These are phyloP conservation scores for Eumaeus atala DNA, from an alignment of 1,140 invertebrate genomes.

Conservation along the genomic window DNA sequence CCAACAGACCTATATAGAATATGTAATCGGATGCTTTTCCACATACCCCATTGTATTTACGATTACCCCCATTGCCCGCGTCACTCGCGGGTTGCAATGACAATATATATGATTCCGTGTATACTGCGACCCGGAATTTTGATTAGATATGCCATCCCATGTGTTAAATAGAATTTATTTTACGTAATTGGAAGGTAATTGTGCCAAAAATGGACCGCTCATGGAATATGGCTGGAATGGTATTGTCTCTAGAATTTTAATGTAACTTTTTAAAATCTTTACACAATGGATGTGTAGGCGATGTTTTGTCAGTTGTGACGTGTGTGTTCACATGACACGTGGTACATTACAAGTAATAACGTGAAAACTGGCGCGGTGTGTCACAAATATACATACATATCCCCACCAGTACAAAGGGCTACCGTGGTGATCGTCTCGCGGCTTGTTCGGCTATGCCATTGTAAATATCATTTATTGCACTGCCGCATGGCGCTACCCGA, in stretches of 20 bases:
- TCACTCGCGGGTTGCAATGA: too few species aligned
- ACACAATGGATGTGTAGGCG: slow-evolving; percentile 15
- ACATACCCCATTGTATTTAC: too few species aligned
- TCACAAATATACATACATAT: slow-evolving; percentile 35
- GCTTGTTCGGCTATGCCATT: slow-evolving; percentile 47
- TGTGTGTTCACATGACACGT: slow-evolving; percentile 4
- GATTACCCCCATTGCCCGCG: too few species aligned
- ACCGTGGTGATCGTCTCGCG: slow-evolving; percentile 24
- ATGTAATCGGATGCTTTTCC: too few species aligned
- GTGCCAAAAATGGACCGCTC: slow-evolving; percentile 68
- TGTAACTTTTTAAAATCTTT: slow-evolving; percentile 16
- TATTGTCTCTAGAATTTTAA: slow-evolving; percentile 32
- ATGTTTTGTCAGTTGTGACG: slow-evolving; percentile 15
- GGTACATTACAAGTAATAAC: slow-evolving; percentile 8
- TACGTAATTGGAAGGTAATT: slow-evolving; percentile 40
- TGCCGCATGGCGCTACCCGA: slow-evolving; percentile 21
- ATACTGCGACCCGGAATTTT: neutral
- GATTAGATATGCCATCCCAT: slow-evolving; percentile 32
- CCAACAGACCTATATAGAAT: too few species aligned
- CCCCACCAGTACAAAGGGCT: slow-evolving; percentile 46
- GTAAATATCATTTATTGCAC: slow-evolving; percentile 47
- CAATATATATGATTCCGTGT: too few species aligned
- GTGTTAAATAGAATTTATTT: slow-evolving; percentile 50
- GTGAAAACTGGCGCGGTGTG: slow-evolving; percentile 7
- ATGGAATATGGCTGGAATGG: slow-evolving; percentile 31